A percentile compares a stretch with the other conserved stretches of the same genome.
phyloP scores from a whole-genome alignment of 2,113 vertebrate species.

The Perognathus longimembris region DNA sequence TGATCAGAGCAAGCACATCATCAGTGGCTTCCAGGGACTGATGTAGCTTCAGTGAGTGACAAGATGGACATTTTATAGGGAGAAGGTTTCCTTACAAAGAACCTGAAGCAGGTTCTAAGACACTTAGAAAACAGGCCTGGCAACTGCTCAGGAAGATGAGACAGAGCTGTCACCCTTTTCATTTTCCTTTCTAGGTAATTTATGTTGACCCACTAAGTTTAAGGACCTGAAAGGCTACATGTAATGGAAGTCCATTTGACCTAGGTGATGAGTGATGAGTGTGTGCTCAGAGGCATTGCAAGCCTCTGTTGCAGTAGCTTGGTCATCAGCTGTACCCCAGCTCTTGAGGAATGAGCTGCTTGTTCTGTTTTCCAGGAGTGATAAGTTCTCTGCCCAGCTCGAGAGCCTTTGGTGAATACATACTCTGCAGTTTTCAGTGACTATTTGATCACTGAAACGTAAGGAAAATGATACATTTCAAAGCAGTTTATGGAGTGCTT shows the following conservation, averaged over 20 bases:
- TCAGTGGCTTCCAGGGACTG: neutral
- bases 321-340: neutral
- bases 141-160: neutral
- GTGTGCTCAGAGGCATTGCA: neutral
- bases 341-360: neutral
- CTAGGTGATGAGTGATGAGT: neutral
- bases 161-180: neutral
- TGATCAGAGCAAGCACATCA: neutral
- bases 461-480: neutral
- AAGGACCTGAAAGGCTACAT: neutral
- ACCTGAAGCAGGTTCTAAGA: neutral
- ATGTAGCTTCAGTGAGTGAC: neutral
- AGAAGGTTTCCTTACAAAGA: constrained; percentile 13
- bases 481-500: neutral
- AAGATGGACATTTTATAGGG: neutral
- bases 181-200: neutral
- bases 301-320: neutral
- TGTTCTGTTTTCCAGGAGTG: neutral
- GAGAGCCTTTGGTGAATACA: neutral
- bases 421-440: neutral
- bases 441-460: neutral
- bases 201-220: neutral
- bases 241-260: neutral
- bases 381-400: neutral
- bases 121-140: neutral